Base-by-base conservation (phyloP, 2,888 invertebrate species). In the Eudasyphora cyanicolor region DNA sequence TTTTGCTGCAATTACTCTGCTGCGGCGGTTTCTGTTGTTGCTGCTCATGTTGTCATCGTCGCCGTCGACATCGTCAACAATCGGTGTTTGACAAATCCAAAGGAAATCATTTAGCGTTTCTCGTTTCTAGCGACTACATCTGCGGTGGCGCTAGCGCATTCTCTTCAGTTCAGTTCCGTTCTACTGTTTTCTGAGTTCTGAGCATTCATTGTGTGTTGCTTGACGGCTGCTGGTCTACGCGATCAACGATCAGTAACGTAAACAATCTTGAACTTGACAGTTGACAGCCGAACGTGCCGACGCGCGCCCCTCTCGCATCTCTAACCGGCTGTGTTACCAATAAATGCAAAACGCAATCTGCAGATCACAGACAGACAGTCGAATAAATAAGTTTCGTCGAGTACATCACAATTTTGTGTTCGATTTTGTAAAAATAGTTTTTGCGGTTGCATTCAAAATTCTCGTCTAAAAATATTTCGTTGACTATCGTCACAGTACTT, bases 221-320 rank as follows among this genome's bases (percentile, higher is more conserved):
- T 62, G 42, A 24, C 14, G 17, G 49, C 17, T 51, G 49, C 17
- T 51, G 49, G 45, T 62, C 57, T 57, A 27, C 57, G 14, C 57
- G 57, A 54, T 54, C 54, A 54, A 73, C 62, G 84, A 84, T 84
- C 84, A 84, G 84, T 84, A 84, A 70, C 81, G 78, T 76, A 84
- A 84, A 81, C 71, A 84, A 79, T 84, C 84, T 84, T 84, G 84
- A 84, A 84, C 84, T 84, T 84, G 84, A 78, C 84, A 84, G 84
- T 84, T 83, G 76, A 54, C 54, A 32, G 82, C 42, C 70, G 57
- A 78, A 70, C 21, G 75, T 73, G 51, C 73, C 73, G 45, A 76
- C 73, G 74, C 54, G 29, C 73, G 45, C 76, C 73, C 69, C 54
- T 21, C 73, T 71, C 67, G 79, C 76, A 76, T 64, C 64, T 24